phyloP scores from a whole-genome alignment of 2,888 invertebrate species.

The Ectobius pallidus region DNA sequence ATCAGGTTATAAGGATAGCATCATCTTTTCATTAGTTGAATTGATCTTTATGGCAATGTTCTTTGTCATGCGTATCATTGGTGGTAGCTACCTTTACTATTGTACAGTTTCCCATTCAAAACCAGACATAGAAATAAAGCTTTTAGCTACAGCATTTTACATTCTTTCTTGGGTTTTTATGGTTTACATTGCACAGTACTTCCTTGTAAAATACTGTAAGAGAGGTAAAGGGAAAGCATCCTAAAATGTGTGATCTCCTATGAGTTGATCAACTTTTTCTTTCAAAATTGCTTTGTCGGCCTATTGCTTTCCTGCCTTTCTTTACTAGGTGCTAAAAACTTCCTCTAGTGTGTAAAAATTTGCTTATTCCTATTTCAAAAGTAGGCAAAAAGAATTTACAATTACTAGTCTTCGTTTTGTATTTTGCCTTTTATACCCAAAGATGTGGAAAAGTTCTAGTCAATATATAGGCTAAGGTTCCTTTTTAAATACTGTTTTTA shows the following conservation, averaged over 20 bases:
- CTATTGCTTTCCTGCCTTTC: not conserved
- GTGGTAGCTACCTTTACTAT: constrained; percentile 60
- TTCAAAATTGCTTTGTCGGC: not conserved
- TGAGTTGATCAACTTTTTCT: too few species aligned
- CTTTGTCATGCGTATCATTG: constrained; percentile 57
- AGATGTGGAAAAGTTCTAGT: too few species aligned
- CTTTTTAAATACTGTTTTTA: too few species aligned
- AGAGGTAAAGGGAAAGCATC: not conserved
- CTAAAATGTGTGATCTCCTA: not conserved
- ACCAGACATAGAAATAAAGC: constrained; percentile 51
- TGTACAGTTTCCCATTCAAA: constrained; percentile 55
- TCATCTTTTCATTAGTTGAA: constrained; percentile 58
- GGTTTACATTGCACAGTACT: constrained; percentile 57
- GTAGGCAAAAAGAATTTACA: not conserved
- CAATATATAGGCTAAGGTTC: too few species aligned
- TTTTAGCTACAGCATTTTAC: constrained; percentile 53
- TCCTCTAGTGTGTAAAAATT: not conserved
- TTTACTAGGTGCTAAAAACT: constrained; percentile 2
- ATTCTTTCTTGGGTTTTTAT: constrained; percentile 58
- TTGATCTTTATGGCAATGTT: constrained; percentile 59
- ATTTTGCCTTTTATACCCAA: too few species aligned
- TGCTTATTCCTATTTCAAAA: not conserved
- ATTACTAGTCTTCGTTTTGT: too few species aligned
- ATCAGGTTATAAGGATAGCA: constrained; percentile 58
- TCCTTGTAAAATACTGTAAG: constrained; percentile 53